phyloP scores from a whole-genome alignment of 2,113 vertebrate genomes.

The Microcebus tavaratra region DNA sequence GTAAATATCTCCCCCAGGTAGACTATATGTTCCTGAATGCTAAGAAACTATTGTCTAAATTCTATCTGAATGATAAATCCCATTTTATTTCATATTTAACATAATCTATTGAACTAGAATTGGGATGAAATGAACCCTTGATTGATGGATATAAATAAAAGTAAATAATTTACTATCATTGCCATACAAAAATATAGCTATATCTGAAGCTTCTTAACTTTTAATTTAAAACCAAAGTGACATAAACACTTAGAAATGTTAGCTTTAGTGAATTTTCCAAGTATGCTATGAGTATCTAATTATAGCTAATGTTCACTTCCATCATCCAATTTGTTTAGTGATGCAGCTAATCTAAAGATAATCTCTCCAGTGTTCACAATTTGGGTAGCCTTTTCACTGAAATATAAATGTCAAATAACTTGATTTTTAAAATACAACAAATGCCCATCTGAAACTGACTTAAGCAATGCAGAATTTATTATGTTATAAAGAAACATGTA shows the following conservation, averaged over 20 bases:
- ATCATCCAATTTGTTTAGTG: constrained; percentile 15
- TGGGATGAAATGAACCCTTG: neutral
- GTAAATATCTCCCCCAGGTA: neutral
- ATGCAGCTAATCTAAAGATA: neutral
- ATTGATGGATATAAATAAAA: neutral
- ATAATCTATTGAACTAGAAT: neutral
- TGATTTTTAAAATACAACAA: neutral
- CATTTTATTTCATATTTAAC: neutral
- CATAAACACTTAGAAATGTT: neutral
- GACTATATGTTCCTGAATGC: neutral
- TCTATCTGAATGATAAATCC: neutral
- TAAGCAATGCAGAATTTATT: neutral
- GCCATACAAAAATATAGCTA: neutral
- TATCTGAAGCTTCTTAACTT: neutral
- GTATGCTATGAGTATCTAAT: neutral
- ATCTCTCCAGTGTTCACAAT: neutral
- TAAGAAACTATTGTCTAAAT: neutral
- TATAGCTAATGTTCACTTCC: neutral
- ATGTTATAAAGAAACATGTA: neutral
- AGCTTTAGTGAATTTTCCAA: neutral
- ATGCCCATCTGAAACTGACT: neutral
- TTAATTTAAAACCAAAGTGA: neutral
- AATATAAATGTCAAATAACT: neutral
- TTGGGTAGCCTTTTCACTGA: neutral
- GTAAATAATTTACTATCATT: neutral